Conservation (phyloP, 64 coral and sea anemone genomes). For the Pachyseris speciosa region DNA sequence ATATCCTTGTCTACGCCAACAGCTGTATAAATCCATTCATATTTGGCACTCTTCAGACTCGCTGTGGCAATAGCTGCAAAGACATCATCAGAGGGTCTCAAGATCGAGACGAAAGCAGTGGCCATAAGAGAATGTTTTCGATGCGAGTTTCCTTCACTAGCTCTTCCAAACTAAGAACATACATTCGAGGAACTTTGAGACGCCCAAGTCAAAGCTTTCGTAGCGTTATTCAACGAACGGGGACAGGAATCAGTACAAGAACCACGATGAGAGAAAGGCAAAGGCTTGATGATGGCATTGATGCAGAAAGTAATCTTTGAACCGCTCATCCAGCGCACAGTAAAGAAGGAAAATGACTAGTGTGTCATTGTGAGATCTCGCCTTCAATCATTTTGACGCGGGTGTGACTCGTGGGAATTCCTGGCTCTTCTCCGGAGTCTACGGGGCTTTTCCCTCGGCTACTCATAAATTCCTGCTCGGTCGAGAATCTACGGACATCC, state of each 20-base stretch:
- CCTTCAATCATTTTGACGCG: no score
- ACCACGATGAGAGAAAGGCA: not conserved
- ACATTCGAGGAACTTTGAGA: constrained; percentile 7
- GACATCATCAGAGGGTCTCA: not conserved
- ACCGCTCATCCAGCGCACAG: no score
- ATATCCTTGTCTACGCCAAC: constrained; percentile 87
- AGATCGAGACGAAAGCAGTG: not conserved
- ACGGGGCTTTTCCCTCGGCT: no score
- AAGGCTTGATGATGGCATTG: not conserved
- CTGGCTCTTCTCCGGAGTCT: no score
- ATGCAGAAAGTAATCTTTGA: constrained; percentile 17
- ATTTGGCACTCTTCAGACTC: constrained; percentile 80
- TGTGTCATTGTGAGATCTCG: no score
- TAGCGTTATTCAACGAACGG: not conserved
- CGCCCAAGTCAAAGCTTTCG: not conserved
- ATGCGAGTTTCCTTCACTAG: constrained; percentile 82
- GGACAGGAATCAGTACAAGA: not conserved
- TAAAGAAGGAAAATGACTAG: no score
- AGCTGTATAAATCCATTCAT: constrained; percentile 93
- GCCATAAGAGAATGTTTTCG: constrained; percentile 46
- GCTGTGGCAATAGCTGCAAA: constrained; percentile 43
- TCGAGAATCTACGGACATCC: no score
- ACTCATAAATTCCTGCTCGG: no score
- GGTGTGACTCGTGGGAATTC: no score
- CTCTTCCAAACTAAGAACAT: constrained; percentile 9